These are phyloP conservation scores for Nebria brevicollis DNA, from an alignment of 2,888 invertebrate genomes.

Conservation along the genomic window DNA sequence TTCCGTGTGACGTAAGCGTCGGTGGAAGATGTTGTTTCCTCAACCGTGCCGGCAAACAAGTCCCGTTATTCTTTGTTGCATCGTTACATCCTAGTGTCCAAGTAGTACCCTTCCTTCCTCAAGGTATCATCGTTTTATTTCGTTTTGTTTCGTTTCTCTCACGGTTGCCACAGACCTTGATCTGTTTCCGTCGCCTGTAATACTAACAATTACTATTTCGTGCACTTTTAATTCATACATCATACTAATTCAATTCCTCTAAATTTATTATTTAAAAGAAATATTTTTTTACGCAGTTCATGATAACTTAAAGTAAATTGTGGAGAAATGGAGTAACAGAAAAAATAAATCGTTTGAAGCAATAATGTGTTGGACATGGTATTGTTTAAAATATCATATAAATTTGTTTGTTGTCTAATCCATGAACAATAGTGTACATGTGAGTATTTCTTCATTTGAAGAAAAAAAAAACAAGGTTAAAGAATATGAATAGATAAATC, in stretches of 20 bases:
- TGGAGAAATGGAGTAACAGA: too few species aligned
- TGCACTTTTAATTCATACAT: background rate
- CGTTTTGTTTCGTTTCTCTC: conserved; percentile 18
- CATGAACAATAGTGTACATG: conserved; percentile 29
- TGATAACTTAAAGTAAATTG: too few species aligned
- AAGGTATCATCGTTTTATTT: conserved; percentile 3
- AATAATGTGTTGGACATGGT: background rate
- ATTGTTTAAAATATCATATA: background rate
- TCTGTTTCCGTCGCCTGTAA: conserved; percentile 31
- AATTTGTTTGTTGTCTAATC: conserved; percentile 15
- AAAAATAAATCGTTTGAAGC: too few species aligned
- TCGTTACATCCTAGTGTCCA: background rate
- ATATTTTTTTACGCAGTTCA: too few species aligned
- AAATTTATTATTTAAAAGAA: too few species aligned
- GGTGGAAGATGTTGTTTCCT: background rate
- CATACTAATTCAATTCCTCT: too few species aligned
- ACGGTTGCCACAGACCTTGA: conserved; percentile 19
- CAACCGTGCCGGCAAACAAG: background rate
- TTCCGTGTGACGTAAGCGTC: background rate
- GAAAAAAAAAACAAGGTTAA: conserved; percentile 26
- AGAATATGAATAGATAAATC: conserved; percentile 26
- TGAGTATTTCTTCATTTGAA: conserved; percentile 24
- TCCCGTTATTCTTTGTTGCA: background rate
- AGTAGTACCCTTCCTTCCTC: conserved; percentile 2
- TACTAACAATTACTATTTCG: background rate